Conservation (phyloP, 1,140 invertebrate species). For the Nasonia longicornis region DNA sequence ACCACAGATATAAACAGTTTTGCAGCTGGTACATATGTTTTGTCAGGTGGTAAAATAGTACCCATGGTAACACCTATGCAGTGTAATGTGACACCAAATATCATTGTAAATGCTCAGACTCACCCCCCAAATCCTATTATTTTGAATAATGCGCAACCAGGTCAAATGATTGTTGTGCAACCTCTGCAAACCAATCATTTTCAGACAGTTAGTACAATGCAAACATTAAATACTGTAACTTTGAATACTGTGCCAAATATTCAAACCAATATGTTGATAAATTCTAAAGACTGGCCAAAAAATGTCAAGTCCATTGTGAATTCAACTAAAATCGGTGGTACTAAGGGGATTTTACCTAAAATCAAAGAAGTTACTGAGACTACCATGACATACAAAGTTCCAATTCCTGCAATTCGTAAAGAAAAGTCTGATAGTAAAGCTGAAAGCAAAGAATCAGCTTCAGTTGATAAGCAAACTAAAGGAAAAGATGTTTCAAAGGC, state of each 20-base stretch:
- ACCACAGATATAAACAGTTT: slow-evolving; percentile 58
- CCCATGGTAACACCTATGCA: slow-evolving; percentile 64
- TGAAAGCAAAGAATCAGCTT: slow-evolving; percentile 53
- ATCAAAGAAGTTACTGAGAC: slow-evolving; percentile 71
- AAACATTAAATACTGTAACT: slow-evolving; percentile 58
- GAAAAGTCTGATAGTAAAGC: slow-evolving; percentile 60
- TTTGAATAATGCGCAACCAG: slow-evolving; percentile 62
- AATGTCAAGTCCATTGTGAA: slow-evolving; percentile 66
- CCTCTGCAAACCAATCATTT: slow-evolving; percentile 61
- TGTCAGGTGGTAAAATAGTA: slow-evolving; percentile 65
- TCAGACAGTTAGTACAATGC: slow-evolving; percentile 61
- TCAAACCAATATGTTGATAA: slow-evolving; percentile 60
- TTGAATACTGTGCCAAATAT: slow-evolving; percentile 60
- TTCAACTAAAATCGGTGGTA: slow-evolving; percentile 63
- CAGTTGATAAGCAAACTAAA: slow-evolving; percentile 30
- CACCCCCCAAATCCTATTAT: slow-evolving; percentile 62
- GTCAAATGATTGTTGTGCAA: slow-evolving; percentile 67
- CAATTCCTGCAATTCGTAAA: slow-evolving; percentile 75
- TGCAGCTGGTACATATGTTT: slow-evolving; percentile 61
- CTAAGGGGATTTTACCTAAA: slow-evolving; percentile 66
- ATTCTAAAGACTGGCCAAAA: slow-evolving; percentile 63
- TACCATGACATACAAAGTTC: slow-evolving; percentile 79
- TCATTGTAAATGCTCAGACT: slow-evolving; percentile 62
- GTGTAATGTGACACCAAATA: slow-evolving; percentile 59
- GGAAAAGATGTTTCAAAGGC: slow-evolving; percentile 29